Base-by-base conservation (phyloP, 1,140 invertebrate genomes). In the Drosophila tsacasi region DNA sequence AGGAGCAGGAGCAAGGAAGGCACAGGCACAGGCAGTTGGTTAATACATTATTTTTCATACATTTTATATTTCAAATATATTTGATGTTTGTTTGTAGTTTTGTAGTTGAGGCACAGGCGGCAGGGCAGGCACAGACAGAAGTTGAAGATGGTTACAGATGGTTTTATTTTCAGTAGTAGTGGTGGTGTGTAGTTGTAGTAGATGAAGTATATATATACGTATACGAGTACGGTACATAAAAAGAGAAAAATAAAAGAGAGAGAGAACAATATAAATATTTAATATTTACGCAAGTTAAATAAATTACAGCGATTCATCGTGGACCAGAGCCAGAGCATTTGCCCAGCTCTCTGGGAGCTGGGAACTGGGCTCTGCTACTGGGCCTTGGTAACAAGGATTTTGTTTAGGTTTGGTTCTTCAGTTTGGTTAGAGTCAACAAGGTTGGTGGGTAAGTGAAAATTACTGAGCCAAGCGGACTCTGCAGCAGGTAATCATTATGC, bases 191-290 rank as follows among this genome's bases (percentile, higher is more conserved):
- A 79, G 76, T 78, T 71, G 84, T 87, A 87, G 84, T 89, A 89
- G 79, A 91, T 91, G 85, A 89, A 81, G 84, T 78, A 73, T 79
- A 82, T 72, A 76, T 76, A 76, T 71, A 77, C 64, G 74, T 54
- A 76, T 86, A 89, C 83, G 84, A 80, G 74, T 81, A 83, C 84
- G 84, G 84, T 89, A 89, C 85, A 89, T 89, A 89, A 90, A 89
- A 89, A 90, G 85, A 89, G 85, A 89, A 89, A 86, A 89, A 89
- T 89, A 90, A 81, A 84, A 89, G 85, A 89, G 84, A 85, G 64
- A 90, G 85, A 89, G 85, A 89, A 89, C 85, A 89, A 89, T 89
- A 89, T 89, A 90, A 89, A 90, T 89, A 90, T 89, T 90, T 82
- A 79, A 85, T 89, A 76, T 90, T 89, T 90, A 89, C 85, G 85